Percentiles rank a stretch among this genome's conserved stretches.
Evolutionary conservation across 2,113 vertebrate species (phyloP).

Genomic region (Psittacula cyanocephala): DNA sequence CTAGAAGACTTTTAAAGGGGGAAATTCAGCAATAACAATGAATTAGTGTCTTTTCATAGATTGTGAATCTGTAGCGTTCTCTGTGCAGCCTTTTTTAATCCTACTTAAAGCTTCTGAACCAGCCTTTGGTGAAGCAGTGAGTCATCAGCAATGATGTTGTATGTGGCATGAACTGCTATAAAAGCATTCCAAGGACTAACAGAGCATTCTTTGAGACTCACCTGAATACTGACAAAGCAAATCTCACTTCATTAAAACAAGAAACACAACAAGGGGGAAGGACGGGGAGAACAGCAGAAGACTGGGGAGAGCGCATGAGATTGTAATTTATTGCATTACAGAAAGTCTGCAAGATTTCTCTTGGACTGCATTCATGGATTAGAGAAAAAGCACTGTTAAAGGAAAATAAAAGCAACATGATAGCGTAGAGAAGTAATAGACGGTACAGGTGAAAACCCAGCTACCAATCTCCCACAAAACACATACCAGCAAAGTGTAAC

Average conservation of each 20-base stretch:
- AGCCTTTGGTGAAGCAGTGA: constrained; percentile 4
- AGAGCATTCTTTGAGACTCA: not conserved
- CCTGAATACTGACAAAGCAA: not conserved
- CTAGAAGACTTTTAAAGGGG: not conserved
- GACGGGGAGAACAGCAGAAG: not conserved
- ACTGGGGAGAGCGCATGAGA: not conserved
- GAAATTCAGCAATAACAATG: not conserved
- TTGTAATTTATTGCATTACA: not conserved
- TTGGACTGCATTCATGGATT: not conserved
- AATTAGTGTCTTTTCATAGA: not conserved
- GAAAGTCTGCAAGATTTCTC: not conserved
- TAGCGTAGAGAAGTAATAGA: not conserved
- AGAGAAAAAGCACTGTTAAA: not conserved
- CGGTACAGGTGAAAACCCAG: not conserved
- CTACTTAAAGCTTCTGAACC: not conserved
- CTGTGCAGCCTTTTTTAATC: not conserved
- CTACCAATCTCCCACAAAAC: not conserved
- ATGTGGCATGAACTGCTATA: not conserved
- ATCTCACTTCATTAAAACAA: not conserved
- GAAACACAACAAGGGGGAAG: not conserved
- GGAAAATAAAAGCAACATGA: not conserved
- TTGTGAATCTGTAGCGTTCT: not conserved
- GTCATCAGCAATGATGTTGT: not conserved
- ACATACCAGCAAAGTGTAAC: not conserved
- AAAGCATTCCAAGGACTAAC: not conserved